A percentile compares a stretch with the other conserved stretches of the same genome.
Evolutionary conservation across 2,113 vertebrate species (phyloP).

Genomic region (Leiothrix lutea): DNA sequence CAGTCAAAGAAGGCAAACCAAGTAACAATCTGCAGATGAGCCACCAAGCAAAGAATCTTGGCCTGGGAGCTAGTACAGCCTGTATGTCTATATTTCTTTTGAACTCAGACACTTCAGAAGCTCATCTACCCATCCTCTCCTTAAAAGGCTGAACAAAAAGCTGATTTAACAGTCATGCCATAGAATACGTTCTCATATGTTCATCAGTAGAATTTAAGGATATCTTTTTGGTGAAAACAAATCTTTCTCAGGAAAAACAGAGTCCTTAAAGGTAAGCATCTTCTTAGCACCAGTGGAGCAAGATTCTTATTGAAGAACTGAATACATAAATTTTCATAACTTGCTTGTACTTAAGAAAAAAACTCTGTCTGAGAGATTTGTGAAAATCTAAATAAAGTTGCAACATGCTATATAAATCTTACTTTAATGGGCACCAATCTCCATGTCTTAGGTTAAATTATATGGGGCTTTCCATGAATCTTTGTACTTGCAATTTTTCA

Average conservation of each 20-base stretch:
- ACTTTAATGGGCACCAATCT: not conserved
- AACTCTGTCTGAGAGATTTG: not conserved
- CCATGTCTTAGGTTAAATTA: not conserved
- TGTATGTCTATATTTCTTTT: not conserved
- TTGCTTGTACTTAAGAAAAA: not conserved
- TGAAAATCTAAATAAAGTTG: not conserved
- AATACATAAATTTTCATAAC: not conserved
- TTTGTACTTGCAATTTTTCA: not conserved
- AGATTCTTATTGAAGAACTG: not conserved
- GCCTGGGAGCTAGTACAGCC: accelerated
- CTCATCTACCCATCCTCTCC: not conserved
- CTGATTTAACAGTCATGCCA: not conserved
- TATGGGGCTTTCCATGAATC: not conserved
- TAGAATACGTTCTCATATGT: accelerated
- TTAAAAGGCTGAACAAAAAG: not conserved
- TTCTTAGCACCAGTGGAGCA: not conserved
- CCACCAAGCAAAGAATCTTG: not conserved
- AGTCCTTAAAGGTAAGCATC: not conserved
- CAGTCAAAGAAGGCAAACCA: not conserved
- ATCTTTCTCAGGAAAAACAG: not conserved
- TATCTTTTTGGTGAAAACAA: not conserved
- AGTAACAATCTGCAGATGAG: not conserved
- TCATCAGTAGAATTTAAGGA: not conserved
- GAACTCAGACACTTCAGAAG: not conserved
- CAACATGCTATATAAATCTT: not conserved